Conservation (phyloP, 1,140 invertebrate genomes). For the Colletes gigas region DNA sequence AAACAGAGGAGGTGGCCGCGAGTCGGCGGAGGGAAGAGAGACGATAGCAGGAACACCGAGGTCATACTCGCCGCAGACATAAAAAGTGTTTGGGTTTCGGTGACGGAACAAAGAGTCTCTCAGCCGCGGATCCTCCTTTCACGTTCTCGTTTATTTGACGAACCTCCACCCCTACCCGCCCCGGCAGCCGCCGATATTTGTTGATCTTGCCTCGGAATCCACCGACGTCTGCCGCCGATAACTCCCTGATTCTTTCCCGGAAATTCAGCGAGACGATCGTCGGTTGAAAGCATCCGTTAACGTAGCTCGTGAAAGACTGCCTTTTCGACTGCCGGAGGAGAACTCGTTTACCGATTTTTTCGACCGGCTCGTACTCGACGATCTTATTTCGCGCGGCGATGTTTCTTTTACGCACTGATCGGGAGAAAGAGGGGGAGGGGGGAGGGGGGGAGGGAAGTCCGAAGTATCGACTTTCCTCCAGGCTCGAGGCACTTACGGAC, state of each 20-base stretch:
- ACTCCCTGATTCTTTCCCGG: not conserved
- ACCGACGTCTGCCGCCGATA: slow-evolving; percentile 24
- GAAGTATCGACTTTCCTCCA: slow-evolving; percentile 42
- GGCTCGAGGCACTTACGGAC: slow-evolving; percentile 36
- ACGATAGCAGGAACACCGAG: slow-evolving; percentile 16
- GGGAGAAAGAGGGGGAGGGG: not conserved
- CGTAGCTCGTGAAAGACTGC: not conserved
- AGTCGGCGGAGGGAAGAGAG: slow-evolving; percentile 19
- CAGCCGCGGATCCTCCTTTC: slow-evolving; percentile 46
- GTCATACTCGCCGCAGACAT: slow-evolving; percentile 43
- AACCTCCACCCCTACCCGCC: not conserved
- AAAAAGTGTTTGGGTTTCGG: slow-evolving; percentile 70
- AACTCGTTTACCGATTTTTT: slow-evolving; percentile 7
- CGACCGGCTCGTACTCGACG: not conserved
- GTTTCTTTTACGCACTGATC: slow-evolving; percentile 46
- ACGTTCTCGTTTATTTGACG: slow-evolving; percentile 48
- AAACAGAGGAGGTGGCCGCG: not conserved
- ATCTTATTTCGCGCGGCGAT: slow-evolving; percentile 34
- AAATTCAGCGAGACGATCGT: slow-evolving; percentile 14
- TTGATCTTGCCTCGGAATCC: slow-evolving; percentile 30
- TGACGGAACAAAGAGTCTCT: slow-evolving; percentile 70
- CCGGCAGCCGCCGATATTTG: slow-evolving; percentile 16
- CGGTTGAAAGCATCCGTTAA: not conserved
- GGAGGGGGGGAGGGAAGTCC: not conserved
- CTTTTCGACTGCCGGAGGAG: not conserved